These are phyloP conservation scores for Choristoneura fumiferana DNA, from an alignment of 1,140 invertebrate species.

Conservation along the genomic window DNA sequence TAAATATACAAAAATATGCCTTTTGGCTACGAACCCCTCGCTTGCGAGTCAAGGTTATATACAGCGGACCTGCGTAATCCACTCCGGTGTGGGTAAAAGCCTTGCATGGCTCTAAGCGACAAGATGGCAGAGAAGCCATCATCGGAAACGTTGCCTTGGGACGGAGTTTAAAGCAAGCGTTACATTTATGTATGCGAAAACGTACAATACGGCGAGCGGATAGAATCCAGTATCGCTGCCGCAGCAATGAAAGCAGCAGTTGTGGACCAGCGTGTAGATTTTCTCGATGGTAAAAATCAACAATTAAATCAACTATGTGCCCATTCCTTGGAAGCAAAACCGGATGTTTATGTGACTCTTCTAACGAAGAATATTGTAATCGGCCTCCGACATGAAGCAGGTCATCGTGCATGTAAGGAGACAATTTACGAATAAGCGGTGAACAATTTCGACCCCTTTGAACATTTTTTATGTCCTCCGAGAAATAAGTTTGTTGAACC, in stretches of 20 bases:
- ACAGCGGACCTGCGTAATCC: conserved; percentile 52
- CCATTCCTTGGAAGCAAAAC: conserved; percentile 24
- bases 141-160: conserved; percentile 9
- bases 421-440: no score
- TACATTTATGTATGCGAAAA: conserved; percentile 6
- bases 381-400: no score
- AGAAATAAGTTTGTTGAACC: no score
- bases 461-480: no score
- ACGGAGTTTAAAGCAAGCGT: conserved; percentile 17
- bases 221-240: conserved; percentile 45
- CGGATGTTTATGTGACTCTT: conserved; percentile 23
- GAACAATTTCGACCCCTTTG: no score
- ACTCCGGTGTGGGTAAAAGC: conserved; percentile 44
- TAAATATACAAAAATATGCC: conserved; percentile 48
- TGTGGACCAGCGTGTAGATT: conserved; percentile 40
- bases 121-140: conserved; percentile 43
- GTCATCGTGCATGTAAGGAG: no score
- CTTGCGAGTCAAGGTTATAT: conserved; percentile 23
- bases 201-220: conserved; percentile 24
- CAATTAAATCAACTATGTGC: conserved; percentile 34
- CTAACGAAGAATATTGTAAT: no score
- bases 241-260: conserved; percentile 30
- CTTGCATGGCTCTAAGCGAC: conserved; percentile 28
- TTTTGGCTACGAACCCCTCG: conserved; percentile 35
- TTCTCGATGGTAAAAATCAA: conserved; percentile 39